Evolutionary conservation across 2,888 invertebrate genomes (phyloP), one percentile per base, ranked within the genome.

Genomic region (Apodemia mormo): DNA sequence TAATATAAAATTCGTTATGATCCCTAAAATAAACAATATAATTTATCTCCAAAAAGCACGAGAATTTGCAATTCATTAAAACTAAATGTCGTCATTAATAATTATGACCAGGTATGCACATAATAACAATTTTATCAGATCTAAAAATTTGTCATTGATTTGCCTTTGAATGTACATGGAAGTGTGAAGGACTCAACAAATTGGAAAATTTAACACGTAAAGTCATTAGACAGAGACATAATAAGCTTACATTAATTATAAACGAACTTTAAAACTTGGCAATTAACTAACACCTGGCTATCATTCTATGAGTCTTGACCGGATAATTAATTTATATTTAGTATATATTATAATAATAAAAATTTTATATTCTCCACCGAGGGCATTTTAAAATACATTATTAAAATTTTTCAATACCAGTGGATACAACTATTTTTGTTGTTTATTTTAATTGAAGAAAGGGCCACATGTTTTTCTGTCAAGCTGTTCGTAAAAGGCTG

Each of bases 1-100:
- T 45, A 45, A 49, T 49, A 49, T 49, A 49, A 14, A 49, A 49
- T 12, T 33, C 61, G 61, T 30, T 33, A 12, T 30, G 6, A 30
- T 61, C 33, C 61, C 61, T 33, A 61, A 61, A 61, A 61, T 30
- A 61, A 61, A 61, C 33, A 30, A n/a, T 64, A 7, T 64, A 33
- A 64, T 64, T 64, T 64, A 64, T 33, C 61, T 14, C 61, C 33
- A 33, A 64, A 33, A 64, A 37, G n/a, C 61, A 64, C 61, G 61
- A 64, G 33, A 64, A 64, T 64, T 64, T 64, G 61, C 61, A 64
- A 64, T 64, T 64, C 61, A 64, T 64, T 64, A 64, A 64, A 54
- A 64, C 33, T 64, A 64, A 64, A 64, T 64, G 30, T 64, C 61
- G 37, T 64, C 33, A 37, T 64, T 64, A 64, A 22, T 22, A 22